phyloP scores from a whole-genome alignment of 2,888 invertebrate genomes.

The Poecilobothrus nobilitatus region DNA sequence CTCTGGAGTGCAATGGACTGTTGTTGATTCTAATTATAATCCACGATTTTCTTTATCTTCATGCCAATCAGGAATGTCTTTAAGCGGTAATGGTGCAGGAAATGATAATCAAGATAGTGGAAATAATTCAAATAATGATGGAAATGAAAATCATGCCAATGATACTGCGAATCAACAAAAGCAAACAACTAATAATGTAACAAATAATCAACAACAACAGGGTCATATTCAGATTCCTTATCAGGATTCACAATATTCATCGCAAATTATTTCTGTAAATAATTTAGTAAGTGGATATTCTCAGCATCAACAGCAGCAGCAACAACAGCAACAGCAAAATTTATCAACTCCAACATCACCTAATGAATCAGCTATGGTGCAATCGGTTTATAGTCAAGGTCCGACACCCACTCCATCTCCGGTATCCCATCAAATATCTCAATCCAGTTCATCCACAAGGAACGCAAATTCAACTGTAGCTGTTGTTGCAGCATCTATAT shows the following conservation, averaged over 20 bases:
- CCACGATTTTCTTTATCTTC: conserved; percentile 63
- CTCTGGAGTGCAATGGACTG: conserved; percentile 72
- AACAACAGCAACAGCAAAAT: conserved; percentile 36
- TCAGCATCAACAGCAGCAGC: conserved; percentile 22
- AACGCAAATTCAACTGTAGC: conserved; percentile 20
- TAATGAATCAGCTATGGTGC: conserved; percentile 48
- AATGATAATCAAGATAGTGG: conserved; percentile 30
- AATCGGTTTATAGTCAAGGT: conserved; percentile 47
- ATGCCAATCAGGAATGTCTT: conserved; percentile 49
- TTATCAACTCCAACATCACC: conserved; percentile 51
- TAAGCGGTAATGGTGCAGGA: conserved; percentile 36
- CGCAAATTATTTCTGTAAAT: conserved; percentile 44
- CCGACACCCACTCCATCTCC: conserved; percentile 45
- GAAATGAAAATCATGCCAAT: conserved; percentile 23
- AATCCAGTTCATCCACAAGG: not conserved
- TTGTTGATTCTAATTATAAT: conserved; percentile 69
- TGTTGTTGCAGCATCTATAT: conserved; percentile 23
- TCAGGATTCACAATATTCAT: conserved; percentile 35
- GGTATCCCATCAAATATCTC: conserved; percentile 31
- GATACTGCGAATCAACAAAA: conserved; percentile 26
- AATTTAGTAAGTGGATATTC: conserved; percentile 48
- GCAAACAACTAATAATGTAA: conserved; percentile 30
- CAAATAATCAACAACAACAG: conserved; percentile 28
- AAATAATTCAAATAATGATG: conserved; percentile 44
- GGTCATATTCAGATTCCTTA: conserved; percentile 30